Evolutionary conservation across 2,113 vertebrate species (phyloP), one percentile per base, ranked within the genome.

Genomic region (Siphamia tubifer): DNA sequence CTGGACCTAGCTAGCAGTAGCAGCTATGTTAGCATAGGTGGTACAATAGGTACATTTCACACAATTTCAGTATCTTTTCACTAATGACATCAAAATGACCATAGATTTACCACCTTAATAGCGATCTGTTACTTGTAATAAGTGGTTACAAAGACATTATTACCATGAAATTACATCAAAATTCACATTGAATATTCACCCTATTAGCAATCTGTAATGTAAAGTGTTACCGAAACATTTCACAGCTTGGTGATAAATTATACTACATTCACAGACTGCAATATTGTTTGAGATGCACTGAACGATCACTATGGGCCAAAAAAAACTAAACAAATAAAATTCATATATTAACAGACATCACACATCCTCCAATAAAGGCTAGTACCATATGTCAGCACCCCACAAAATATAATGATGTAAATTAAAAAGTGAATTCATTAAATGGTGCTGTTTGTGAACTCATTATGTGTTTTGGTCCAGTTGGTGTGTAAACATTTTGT

Each of bases 401-500:
- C 8, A 51, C 8, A 27, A 20, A 52, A 13, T 23, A 12, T 30
- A 64, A 57, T 42, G 36, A 42, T n/a, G 48, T 0, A 38, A 40
- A 68, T 21, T 4, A 62, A 28, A 54, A 17, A 30, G 32, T 62
- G 36, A 12, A 23, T 36, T 34, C 2, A 8, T 34, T 47, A 31
- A 57, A 39, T 16, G 28, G 48, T 45, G 6, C 9, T 10, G 3
- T 4, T 30, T 28, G n/a, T 25, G 1, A 49, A 17, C 17, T 64
- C 53, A 17, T 43, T 6, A 0, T 16, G 32, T 6, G 24, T 47
- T 79, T 76, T 64, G 65, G 52, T 77, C 51, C 68, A 43, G 45
- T 32, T 67, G 49, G 23, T 32, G 20, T 16, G 19, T 53, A 60
- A 76, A 64, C 48, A 17, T 51, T 21, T 17, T 19, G 19, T 34